phyloP scores from a whole-genome alignment of 2,888 invertebrate genomes.

The Mycalesis mineus region DNA sequence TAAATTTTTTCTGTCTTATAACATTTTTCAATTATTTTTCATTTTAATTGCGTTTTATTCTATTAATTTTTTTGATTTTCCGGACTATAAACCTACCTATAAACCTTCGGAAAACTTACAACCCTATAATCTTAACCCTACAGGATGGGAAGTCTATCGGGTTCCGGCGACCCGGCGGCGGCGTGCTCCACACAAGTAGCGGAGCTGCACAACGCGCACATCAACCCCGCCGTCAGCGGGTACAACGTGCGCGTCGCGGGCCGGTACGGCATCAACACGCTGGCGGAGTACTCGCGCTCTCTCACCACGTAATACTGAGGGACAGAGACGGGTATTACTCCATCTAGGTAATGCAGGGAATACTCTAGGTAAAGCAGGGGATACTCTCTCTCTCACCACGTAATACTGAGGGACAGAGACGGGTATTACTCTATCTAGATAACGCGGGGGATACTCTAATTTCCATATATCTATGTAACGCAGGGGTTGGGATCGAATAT shows the following conservation, averaged over 20 bases:
- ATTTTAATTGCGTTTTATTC: too few species aligned
- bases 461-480: neutral
- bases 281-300: constrained; percentile 32
- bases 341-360: neutral
- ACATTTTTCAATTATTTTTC: too few species aligned
- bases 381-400: constrained; percentile 26
- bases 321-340: neutral
- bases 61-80: too few species aligned
- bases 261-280: constrained; percentile 25
- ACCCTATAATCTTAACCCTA: constrained; percentile 22
- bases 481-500: neutral
- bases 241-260: constrained; percentile 34
- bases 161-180: constrained; percentile 80
- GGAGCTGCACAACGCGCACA: constrained; percentile 79
- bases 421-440: neutral
- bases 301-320: constrained; percentile 11
- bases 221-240: constrained; percentile 56
- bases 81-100: too few species aligned
- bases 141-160: constrained; percentile 73
- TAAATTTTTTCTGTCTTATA: too few species aligned
- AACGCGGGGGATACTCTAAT: neutral
- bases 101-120: neutral
- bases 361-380: constrained; percentile 24
- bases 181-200: constrained; percentile 80
- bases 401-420: neutral